These are phyloP conservation scores for Macrochelys suwanniensis DNA, from an alignment of 2,797 vertebrate species.

Conservation along the genomic window DNA sequence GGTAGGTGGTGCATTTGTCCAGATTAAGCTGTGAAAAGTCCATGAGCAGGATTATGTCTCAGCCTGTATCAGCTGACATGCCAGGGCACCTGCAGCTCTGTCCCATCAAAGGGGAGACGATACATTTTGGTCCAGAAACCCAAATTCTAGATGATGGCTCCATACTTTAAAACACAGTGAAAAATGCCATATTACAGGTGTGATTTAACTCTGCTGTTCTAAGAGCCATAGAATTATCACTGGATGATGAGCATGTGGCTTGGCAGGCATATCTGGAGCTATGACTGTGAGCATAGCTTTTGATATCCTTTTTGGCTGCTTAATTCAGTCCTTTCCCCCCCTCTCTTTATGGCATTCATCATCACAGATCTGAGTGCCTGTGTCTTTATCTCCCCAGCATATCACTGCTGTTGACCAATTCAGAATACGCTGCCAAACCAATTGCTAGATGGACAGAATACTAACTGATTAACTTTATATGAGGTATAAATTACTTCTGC, in stretches of 20 bases:
- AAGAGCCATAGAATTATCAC: not conserved
- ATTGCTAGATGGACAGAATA: not conserved
- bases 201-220: not conserved
- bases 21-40: not conserved
- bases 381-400: not conserved
- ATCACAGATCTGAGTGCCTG: not conserved
- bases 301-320: not conserved
- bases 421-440: not conserved
- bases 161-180: not conserved
- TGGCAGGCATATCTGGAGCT: not conserved
- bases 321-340: not conserved
- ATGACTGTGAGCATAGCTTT: slow-evolving; percentile 26
- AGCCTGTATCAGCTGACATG: not conserved
- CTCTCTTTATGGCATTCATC: not conserved
- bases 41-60: not conserved
- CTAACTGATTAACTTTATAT: accelerated
- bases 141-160: not conserved
- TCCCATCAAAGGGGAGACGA: too few species aligned
- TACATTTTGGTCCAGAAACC: not conserved
- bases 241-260: not conserved
- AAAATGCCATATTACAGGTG: accelerated
- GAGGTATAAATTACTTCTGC: not conserved
- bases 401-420: accelerated
- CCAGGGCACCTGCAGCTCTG: not conserved
- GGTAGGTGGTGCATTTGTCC: not conserved